These are phyloP conservation scores for Chaenogobius annularis DNA, from an alignment of 2,113 vertebrate species.

Conservation along the genomic window DNA sequence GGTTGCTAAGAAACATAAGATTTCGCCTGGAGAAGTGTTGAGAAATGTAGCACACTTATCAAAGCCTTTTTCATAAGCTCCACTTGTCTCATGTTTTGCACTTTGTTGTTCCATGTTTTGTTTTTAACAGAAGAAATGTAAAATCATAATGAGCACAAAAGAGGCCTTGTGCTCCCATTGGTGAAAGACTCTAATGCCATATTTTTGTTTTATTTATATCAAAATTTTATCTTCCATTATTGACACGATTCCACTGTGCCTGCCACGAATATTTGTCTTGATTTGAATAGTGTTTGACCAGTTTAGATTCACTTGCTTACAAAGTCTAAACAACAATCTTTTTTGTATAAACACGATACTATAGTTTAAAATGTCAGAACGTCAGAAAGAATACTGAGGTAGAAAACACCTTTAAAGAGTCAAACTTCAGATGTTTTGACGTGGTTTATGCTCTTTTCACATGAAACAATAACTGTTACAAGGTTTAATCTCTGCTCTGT, in stretches of 20 bases:
- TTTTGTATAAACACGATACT: no score
- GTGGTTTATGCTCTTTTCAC: neutral
- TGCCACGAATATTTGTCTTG: neutral
- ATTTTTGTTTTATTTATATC: no score
- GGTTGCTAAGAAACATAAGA: constrained; percentile 66
- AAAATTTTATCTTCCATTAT: no score
- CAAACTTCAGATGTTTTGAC: neutral
- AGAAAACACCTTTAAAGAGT: neutral
- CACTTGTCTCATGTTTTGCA: constrained; percentile 10
- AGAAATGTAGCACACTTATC: constrained; percentile 39
- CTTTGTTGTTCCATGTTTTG: neutral
- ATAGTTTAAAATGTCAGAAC: no score
- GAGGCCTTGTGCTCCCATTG: neutral
- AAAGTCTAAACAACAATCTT: no score
- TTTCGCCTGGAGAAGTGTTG: constrained; percentile 52
- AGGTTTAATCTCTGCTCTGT: neutral
- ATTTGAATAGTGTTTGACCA: neutral
- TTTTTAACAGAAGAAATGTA: neutral
- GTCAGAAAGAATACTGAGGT: no score
- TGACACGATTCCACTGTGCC: no score
- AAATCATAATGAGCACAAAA: neutral
- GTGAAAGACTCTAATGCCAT: no score
- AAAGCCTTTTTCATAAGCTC: constrained; percentile 49
- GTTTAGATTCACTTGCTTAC: neutral
- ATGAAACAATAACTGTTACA: neutral